Evolutionary conservation across 2,888 invertebrate genomes (phyloP), one percentile per base, ranked within the genome.

Genomic region (Eupithecia dodoneata): DNA sequence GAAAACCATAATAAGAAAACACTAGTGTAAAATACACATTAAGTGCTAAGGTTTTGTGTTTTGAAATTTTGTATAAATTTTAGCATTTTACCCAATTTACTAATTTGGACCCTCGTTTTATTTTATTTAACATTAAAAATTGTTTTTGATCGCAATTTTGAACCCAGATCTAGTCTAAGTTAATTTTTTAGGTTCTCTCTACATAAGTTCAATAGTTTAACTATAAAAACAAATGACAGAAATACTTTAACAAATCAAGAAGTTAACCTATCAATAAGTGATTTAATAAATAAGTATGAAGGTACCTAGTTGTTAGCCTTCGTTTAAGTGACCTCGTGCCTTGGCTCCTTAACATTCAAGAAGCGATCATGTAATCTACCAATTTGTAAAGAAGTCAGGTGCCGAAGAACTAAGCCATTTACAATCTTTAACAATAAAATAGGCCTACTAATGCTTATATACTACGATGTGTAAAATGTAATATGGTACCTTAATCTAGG

Each of bases 361-460:
- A n/a, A 47, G 45, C 18, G 69, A 70, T 49, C 47, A 18, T 70
- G 18, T 18, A 30, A 9, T 49, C 12, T 18, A 47, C 13, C 15
- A 15, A 49, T 70, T 49, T 47, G 70, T 70, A 70, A 70, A 47
- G 18, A 18, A 30, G 47, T 70, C 70, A 70, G 47, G 70, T 70
- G 9, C 10, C 6, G n/a, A 69, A 45, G 45, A 69, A 7, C 66
- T 42, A 12, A 10, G 30, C 18, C 18, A 30, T 63, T 30, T 30
- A 63, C 18, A 63, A 63, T 63, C 10, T 63, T 63, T 63, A 12
- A 18, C 18, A 63, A 63, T 63, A 63, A 63, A 30, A 63, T 63
- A 30, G 30, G 30, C 30, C 30, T 30, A 30, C 7, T 63, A 66
- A 42, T 18, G 42, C 41, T 7, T 18, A 15, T 18, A 18, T 59